phyloP scores from a whole-genome alignment of 2,113 vertebrate species.

The Ariopsis seemanni region DNA sequence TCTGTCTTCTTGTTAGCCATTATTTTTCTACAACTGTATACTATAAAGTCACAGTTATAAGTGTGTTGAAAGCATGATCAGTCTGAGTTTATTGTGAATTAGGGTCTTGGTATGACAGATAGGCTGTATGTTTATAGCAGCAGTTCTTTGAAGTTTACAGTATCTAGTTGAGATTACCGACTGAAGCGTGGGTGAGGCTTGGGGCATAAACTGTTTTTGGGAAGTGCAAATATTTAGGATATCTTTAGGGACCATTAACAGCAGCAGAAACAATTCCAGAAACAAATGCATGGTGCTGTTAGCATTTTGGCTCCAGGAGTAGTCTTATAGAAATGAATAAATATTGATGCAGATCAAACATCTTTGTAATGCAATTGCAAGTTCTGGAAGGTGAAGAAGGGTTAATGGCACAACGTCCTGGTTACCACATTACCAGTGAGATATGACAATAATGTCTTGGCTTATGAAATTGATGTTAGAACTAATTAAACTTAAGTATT shows the following conservation, averaged over 20 bases:
- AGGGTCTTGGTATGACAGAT: background rate
- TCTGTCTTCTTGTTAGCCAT: no score
- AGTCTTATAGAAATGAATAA: background rate
- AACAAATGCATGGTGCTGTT: background rate
- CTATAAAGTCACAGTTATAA: background rate
- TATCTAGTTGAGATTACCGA: background rate
- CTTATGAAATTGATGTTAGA: no score
- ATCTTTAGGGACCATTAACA: background rate
- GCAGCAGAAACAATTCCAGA: background rate
- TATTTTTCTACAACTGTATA: no score
- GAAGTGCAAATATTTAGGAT: background rate
- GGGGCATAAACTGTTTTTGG: background rate
- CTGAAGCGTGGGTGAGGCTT: background rate
- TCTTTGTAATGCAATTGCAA: background rate
- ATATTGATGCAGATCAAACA: background rate
- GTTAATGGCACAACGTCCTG: no score
- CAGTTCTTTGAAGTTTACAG: background rate
- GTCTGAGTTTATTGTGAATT: background rate
- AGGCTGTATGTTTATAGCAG: background rate
- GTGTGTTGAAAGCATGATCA: background rate
- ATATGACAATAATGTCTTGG: no score
- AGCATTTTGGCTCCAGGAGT: background rate
- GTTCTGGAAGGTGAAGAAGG: background rate
- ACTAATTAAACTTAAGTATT: no score
- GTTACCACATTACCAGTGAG: no score